phyloP scores from a whole-genome alignment of 2,113 vertebrate genomes.

The Pipa parva region DNA sequence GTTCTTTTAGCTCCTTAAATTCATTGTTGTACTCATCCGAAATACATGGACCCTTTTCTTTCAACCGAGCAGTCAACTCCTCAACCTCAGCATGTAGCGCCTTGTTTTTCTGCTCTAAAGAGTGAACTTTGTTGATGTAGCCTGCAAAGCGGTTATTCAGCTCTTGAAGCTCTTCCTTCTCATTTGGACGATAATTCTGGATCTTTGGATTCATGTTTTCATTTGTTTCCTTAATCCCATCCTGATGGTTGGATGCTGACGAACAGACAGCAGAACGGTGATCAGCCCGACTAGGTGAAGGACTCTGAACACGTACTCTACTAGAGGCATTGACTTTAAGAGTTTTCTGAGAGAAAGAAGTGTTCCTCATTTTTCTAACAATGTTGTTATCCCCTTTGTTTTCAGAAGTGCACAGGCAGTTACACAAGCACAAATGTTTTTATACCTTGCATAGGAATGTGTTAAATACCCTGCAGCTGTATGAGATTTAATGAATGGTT shows the following conservation, averaged over 20 bases:
- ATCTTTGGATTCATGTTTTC: conserved; percentile 58
- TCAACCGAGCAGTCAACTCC: conserved; percentile 69
- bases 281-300: conserved; percentile 52
- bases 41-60: conserved; percentile 74
- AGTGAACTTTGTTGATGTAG: conserved; percentile 87
- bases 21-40: conserved; percentile 80
- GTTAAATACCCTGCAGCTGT: conserved; percentile 57
- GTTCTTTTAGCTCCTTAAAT: conserved; percentile 72
- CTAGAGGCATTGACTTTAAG: conserved; percentile 60
- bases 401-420: conserved; percentile 24
- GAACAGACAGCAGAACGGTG: conserved; percentile 9
- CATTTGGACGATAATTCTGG: conserved; percentile 69
- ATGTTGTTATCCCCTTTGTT: neutral
- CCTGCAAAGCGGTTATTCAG: conserved; percentile 90
- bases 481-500: conserved; percentile 52
- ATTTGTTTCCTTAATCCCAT: conserved; percentile 48
- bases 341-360: conserved; percentile 66
- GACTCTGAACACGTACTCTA: conserved; percentile 62
- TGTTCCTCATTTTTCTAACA: conserved; percentile 59
- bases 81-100: conserved; percentile 81
- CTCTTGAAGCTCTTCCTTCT: conserved; percentile 84
- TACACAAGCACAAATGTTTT: conserved; percentile 46
- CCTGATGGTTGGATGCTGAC: conserved; percentile 48
- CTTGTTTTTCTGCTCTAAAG: conserved; percentile 82
- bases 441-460: conserved; percentile 61